Evolutionary conservation across 2,797 vertebrate genomes (phyloP), one percentile per base, ranked within the genome.

Genomic region (Amblyraja radiata): DNA sequence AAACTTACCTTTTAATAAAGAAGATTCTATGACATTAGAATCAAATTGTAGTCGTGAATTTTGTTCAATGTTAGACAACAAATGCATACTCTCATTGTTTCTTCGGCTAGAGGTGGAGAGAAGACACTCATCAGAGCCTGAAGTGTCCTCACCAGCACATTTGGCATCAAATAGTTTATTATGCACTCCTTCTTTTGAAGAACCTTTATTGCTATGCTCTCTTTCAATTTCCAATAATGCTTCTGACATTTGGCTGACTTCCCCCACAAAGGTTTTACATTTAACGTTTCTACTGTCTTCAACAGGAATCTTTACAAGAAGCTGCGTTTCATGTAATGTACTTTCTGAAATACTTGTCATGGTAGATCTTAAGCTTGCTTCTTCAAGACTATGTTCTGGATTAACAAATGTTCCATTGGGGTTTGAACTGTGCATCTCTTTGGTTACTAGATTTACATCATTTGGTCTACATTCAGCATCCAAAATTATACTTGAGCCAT

Each of bases 1-100:
- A 76, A 16, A 25, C 90, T 92, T 39, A 92, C 90, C 90, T 28
- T 92, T 76, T 74, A 28, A 36, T 28, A 68, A 86, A 63, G 54
- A 23, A 54, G 90, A 58, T 58, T 92, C 23, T 54, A n/a, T 39
- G 46, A 92, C 14, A 76, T 54, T 92, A n/a, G 11, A 54, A n/a
- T 58, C 39, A 46, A n/a, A 28, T 58, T 92, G 23, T 46, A 76
- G 14, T 25, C 1, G 16, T n/a, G 36, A 39, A 76, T 92, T 54
- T 76, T 74, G 71, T 54, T 6, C 73, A 73, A 6, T 76, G 23
- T 76, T 39, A 46, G 90, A 54, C 23, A 74, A 39, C 76, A 63
- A 92, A 92, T 28, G 21, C 21, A 92, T 39, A 14, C 14, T 3
- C 25, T 54, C 90, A 16, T 28, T 2, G 39, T 54, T 6, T 25